A percentile compares a stretch with the other conserved stretches of the same genome.
Conservation (phyloP, 1,140 invertebrate genomes). For the Drosophila saltans region DNA sequence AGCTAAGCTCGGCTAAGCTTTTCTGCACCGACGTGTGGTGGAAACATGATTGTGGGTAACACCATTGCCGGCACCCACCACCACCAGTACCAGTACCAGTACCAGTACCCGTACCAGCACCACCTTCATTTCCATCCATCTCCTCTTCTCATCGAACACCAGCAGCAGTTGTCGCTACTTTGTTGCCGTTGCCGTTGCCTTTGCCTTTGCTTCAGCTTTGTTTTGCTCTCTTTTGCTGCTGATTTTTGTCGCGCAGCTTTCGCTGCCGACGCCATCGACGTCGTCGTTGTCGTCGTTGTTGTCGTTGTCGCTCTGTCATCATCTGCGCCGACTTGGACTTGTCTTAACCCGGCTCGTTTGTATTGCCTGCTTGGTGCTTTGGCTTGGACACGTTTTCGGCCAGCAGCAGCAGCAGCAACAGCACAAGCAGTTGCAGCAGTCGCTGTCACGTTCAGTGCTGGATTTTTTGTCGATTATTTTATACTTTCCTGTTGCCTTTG, state of each 20-base stretch:
- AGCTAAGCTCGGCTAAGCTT: constrained; percentile 64
- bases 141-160: not conserved
- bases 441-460: constrained; percentile 45
- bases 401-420: constrained; percentile 51
- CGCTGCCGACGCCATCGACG: constrained; percentile 22
- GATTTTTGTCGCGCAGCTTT: constrained; percentile 47
- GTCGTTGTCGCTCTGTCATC: constrained; percentile 34
- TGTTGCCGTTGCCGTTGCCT: constrained; percentile 43
- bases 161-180: constrained; percentile 33
- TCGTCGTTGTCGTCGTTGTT: constrained; percentile 13
- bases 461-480: constrained; percentile 6
- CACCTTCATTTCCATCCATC: not conserved
- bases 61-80: constrained; percentile 1
- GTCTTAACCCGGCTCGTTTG: constrained; percentile 65
- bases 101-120: too few species aligned
- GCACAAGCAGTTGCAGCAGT: constrained; percentile 39
- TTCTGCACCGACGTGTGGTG: constrained; percentile 5
- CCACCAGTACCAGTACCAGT: not conserved
- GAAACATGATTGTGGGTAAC: constrained; percentile 24
- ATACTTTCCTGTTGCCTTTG: not conserved
- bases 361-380: constrained; percentile 68
- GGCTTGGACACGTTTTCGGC: constrained; percentile 70
- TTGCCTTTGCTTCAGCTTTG: constrained; percentile 27
- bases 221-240: constrained; percentile 33
- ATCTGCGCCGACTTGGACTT: constrained; percentile 55